A percentile compares a stretch with the other conserved stretches of the same genome.
Conservation (phyloP, 2,113 vertebrate species). For the Cyprinodon brontotheroides region DNA sequence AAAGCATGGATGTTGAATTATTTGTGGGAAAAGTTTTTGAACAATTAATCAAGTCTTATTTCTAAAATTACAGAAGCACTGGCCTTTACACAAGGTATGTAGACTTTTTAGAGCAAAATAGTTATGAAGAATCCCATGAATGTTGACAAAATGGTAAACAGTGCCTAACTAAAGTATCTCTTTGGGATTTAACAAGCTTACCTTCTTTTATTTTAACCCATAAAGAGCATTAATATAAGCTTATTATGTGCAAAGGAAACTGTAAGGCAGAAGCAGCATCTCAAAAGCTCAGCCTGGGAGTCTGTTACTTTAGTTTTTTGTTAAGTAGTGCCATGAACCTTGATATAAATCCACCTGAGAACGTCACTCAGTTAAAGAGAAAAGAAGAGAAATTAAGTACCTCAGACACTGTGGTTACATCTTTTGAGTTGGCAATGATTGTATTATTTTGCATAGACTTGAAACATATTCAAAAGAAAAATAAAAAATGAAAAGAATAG, state of each 20-base stretch:
- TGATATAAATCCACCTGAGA: constrained; percentile 53
- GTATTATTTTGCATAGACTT: constrained; percentile 3
- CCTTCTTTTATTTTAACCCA: constrained; percentile 24
- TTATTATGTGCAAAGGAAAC: constrained; percentile 34
- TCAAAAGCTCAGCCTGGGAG: constrained; percentile 41
- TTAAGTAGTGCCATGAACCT: constrained; percentile 62
- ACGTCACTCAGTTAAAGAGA: constrained; percentile 36
- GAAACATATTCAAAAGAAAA: background rate
- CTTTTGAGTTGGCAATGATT: constrained; percentile 20
- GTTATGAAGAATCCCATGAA: background rate
- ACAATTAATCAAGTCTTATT: too few species aligned
- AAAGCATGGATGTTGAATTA: too few species aligned
- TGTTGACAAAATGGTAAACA: background rate
- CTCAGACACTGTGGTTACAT: constrained; percentile 22
- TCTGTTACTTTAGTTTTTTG: constrained; percentile 64
- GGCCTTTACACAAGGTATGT: too few species aligned
- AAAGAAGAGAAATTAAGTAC: constrained; percentile 42
- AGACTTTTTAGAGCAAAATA: too few species aligned
- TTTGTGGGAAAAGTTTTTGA: too few species aligned
- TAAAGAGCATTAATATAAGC: constrained; percentile 26
- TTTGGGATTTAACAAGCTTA: background rate
- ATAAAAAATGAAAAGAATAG: constrained; percentile 9
- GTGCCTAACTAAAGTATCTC: background rate
- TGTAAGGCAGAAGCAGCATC: constrained; percentile 52
- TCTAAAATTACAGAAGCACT: too few species aligned